These are phyloP conservation scores for Origma solitaria DNA, from an alignment of 2,113 vertebrate species.

Conservation along the genomic window DNA sequence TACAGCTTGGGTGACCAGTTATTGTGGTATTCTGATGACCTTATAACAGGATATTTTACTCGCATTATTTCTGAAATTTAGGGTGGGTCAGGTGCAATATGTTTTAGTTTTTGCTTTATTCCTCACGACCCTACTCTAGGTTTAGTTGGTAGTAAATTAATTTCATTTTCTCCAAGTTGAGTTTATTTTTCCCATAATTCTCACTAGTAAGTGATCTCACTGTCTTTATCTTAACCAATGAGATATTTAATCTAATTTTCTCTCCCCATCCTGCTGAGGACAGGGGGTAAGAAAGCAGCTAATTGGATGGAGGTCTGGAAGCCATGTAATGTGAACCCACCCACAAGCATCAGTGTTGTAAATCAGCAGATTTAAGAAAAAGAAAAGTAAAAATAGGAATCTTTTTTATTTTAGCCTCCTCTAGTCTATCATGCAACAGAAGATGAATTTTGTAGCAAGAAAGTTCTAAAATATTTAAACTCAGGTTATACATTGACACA, in stretches of 20 bases:
- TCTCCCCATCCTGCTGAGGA: accelerated
- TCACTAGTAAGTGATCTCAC: neutral
- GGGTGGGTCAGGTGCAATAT: neutral
- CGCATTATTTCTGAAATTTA: neutral
- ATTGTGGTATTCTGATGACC: neutral
- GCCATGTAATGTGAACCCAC: neutral
- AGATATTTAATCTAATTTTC: neutral
- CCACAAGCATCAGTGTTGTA: neutral
- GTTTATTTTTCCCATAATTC: neutral
- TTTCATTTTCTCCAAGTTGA: neutral
- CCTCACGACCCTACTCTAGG: neutral
- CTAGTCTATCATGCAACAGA: neutral
- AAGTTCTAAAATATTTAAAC: neutral
- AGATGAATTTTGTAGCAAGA: neutral
- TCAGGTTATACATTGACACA: neutral
- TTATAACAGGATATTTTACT: neutral
- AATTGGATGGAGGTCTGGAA: neutral
- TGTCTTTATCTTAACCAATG: neutral
- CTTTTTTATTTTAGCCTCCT: neutral
- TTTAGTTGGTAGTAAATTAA: neutral
- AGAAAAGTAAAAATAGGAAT: neutral
- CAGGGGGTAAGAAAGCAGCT: neutral
- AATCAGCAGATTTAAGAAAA: neutral
- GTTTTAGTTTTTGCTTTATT: neutral
- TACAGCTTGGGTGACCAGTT: neutral